Percentiles rank a stretch among this genome's conserved stretches.
Conservation (phyloP, 2,888 invertebrate species). For the Sicus ferrugineus region DNA sequence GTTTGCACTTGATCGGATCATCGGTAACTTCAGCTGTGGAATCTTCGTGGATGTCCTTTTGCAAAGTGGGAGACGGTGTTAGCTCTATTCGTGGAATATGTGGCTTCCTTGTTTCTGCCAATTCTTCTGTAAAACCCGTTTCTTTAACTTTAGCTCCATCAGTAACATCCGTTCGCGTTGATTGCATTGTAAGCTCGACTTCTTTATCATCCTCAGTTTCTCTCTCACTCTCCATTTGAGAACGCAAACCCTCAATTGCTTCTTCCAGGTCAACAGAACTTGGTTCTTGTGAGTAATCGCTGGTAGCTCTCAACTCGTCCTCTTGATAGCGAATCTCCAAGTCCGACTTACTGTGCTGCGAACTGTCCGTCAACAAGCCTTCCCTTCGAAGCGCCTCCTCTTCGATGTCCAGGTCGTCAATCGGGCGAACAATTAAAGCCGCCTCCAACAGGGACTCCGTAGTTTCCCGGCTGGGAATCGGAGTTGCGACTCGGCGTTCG, state of each 20-base stretch:
- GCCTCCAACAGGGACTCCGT: conserved; percentile 71
- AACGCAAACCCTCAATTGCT: conserved; percentile 50
- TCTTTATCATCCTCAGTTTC: conserved; percentile 35
- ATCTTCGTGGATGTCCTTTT: conserved; percentile 46
- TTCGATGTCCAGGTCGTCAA: conserved; percentile 67
- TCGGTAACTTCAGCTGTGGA: conserved; percentile 47
- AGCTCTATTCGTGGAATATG: background rate
- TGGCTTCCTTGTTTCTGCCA: background rate
- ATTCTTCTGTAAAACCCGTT: conserved; percentile 13
- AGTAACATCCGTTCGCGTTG: conserved; percentile 40
- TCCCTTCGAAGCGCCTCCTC: conserved; percentile 57
- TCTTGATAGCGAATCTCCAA: conserved; percentile 46
- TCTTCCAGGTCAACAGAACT: conserved; percentile 58
- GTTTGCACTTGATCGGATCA: conserved; percentile 29
- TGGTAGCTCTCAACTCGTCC: conserved; percentile 45
- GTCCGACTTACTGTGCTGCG: conserved; percentile 59
- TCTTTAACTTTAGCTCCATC: background rate
- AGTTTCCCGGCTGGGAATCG: conserved; percentile 69
- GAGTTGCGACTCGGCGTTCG: conserved; percentile 70
- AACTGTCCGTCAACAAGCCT: conserved; percentile 57
- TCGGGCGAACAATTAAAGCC: conserved; percentile 72
- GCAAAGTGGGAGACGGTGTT: conserved; percentile 36
- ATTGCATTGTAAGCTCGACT: conserved; percentile 25
- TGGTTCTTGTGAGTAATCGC: conserved; percentile 53
- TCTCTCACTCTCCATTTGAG: conserved; percentile 40